Evolutionary conservation across 2,113 vertebrate species (phyloP).

Genomic region (Choloepus hoffmanni): DNA sequence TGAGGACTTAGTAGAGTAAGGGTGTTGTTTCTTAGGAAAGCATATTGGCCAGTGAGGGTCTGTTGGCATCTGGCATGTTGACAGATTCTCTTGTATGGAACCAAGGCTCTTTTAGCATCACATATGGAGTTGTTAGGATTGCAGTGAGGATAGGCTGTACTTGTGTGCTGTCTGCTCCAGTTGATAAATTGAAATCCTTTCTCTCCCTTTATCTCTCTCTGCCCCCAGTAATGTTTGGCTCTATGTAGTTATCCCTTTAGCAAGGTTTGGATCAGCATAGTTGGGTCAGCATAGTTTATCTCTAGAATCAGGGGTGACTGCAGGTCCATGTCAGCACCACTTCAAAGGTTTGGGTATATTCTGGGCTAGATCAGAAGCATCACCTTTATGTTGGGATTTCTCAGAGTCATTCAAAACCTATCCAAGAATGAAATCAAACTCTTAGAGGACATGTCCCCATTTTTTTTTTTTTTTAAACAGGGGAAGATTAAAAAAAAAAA

Average conservation of each 20-base stretch:
- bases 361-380: not conserved
- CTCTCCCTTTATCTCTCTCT: not conserved
- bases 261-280: too few relatives aligned
- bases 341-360: not conserved
- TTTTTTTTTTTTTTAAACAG: not conserved
- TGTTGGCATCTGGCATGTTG: not conserved
- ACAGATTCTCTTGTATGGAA: not conserved
- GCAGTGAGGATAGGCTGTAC: not conserved
- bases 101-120: not conserved
- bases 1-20: not conserved
- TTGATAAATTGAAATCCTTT: not conserved
- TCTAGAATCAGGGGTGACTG: not conserved
- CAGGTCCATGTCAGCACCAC: not conserved
- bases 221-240: not conserved
- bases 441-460: not conserved
- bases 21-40: not conserved
- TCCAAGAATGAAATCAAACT: not conserved
- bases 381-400: not conserved
- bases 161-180: not conserved
- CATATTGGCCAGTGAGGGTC: not conserved
- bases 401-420: not conserved
- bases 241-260: not conserved
- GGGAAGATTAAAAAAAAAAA: not conserved
- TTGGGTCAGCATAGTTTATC: not conserved
- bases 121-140: not conserved